Percentiles rank a stretch among this genome's conserved stretches.
phyloP scores from a whole-genome alignment of 1,140 invertebrate species.

The Drosophila truncata region DNA sequence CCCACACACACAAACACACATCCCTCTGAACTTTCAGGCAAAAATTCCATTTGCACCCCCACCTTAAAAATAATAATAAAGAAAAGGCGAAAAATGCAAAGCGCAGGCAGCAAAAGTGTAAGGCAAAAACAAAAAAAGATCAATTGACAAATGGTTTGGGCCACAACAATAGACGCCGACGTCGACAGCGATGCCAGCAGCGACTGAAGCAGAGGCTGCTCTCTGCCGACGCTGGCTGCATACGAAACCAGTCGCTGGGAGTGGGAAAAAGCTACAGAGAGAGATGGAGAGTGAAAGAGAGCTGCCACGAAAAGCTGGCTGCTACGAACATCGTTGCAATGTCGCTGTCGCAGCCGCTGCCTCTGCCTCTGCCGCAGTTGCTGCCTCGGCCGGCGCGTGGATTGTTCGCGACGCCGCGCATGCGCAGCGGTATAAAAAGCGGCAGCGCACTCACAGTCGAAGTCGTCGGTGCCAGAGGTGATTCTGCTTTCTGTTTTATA shows the following conservation, averaged over 20 bases:
- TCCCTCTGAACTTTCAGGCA: conserved; percentile 58
- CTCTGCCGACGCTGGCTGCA: conserved; percentile 49
- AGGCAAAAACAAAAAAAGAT: conserved; percentile 52
- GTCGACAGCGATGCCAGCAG: conserved; percentile 23
- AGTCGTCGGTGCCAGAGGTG: conserved; percentile 84
- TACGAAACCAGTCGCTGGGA: conserved; percentile 61
- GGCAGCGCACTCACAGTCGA: conserved; percentile 83
- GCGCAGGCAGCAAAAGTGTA: conserved; percentile 43
- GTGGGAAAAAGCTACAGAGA: conserved; percentile 17
- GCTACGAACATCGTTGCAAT: conserved; percentile 70
- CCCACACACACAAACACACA: conserved; percentile 18
- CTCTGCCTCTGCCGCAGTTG: background rate
- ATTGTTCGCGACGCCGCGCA: conserved; percentile 79
- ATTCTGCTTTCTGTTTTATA: conserved; percentile 61
- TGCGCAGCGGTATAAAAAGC: conserved; percentile 86
- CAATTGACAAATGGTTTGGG: conserved; percentile 71
- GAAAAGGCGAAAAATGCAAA: conserved; percentile 55
- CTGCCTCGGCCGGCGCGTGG: conserved; percentile 43
- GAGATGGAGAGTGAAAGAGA: conserved; percentile 29
- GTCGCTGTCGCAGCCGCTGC: conserved; percentile 20
- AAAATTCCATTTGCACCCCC: conserved; percentile 72
- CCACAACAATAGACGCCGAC: conserved; percentile 55
- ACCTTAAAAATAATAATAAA: conserved; percentile 65
- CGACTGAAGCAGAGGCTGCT: conserved; percentile 21
- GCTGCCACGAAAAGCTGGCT: conserved; percentile 46